These are phyloP conservation scores for Formica selysi DNA, from an alignment of 1,140 invertebrate species.

Conservation along the genomic window DNA sequence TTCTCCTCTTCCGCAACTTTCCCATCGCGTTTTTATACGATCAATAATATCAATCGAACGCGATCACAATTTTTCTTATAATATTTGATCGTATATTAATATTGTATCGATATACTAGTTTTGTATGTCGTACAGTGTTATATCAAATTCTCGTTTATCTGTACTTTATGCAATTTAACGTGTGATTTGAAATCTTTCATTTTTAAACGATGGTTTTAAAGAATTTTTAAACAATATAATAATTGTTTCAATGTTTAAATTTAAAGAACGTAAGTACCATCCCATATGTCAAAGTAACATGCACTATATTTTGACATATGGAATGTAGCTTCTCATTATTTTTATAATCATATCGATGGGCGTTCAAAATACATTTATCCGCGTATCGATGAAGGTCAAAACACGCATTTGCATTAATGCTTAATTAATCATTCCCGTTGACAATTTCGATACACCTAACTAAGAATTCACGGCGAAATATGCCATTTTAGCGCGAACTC, in stretches of 20 bases:
- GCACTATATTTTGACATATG: slow-evolving; percentile 28
- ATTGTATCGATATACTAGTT: too few relatives aligned
- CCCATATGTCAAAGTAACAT: neutral
- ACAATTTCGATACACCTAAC: neutral
- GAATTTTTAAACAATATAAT: neutral
- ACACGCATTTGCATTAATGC: neutral
- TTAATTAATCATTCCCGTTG: neutral
- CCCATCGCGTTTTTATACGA: neutral
- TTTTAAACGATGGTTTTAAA: neutral
- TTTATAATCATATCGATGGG: neutral
- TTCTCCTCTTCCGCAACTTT: neutral
- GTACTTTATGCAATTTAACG: neutral
- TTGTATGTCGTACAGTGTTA: neutral
- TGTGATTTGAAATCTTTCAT: neutral
- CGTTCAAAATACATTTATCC: neutral
- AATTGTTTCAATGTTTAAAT: neutral
- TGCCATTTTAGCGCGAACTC: neutral
- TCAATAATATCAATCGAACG: neutral
- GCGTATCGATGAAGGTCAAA: slow-evolving; percentile 1
- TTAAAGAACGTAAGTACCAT: neutral
- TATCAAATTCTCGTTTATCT: neutral
- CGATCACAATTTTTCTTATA: neutral
- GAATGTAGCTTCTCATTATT: slow-evolving; percentile 1
- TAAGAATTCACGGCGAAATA: neutral
- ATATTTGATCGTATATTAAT: neutral